Evolutionary conservation across 2,888 invertebrate genomes (phyloP).

Genomic region (Leucozona laternaria): DNA sequence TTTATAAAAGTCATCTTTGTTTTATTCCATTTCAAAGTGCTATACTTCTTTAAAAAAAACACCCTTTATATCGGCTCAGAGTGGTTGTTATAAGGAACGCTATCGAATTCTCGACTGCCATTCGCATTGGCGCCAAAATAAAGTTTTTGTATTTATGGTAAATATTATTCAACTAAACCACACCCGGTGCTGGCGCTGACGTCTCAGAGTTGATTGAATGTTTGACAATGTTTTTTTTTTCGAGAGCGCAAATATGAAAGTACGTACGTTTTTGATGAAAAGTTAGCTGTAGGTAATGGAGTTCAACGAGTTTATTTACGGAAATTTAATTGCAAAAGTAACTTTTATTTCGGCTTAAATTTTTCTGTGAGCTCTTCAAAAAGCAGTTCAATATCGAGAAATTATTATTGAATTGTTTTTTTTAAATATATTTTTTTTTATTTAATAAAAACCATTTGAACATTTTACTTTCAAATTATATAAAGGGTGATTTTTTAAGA

Average conservation of each 20-base stretch:
- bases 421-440: neutral
- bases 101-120: constrained; percentile 22
- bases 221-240: constrained; percentile 38
- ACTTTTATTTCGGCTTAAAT: neutral
- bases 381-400: neutral
- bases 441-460: neutral
- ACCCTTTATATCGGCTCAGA: constrained; percentile 24
- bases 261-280: constrained; percentile 43
- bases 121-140: constrained; percentile 46
- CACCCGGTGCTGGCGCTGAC: constrained; percentile 65
- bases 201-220: constrained; percentile 28
- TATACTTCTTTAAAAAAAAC: too few species aligned
- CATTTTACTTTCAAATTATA: neutral
- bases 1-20: too few species aligned
- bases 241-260: constrained; percentile 42
- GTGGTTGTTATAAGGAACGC: neutral
- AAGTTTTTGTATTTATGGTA: constrained; percentile 71
- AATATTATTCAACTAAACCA: constrained; percentile 72
- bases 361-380: neutral
- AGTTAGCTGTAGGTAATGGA: constrained; percentile 19
- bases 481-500: too few species aligned
- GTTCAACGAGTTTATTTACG: neutral
- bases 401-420: neutral
- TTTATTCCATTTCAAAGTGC: too few species aligned
- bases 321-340: constrained; percentile 28